Evolutionary conservation across 1,140 invertebrate species (phyloP), one percentile per base, ranked within the genome.

Genomic region (Temnothorax curvispinosus): DNA sequence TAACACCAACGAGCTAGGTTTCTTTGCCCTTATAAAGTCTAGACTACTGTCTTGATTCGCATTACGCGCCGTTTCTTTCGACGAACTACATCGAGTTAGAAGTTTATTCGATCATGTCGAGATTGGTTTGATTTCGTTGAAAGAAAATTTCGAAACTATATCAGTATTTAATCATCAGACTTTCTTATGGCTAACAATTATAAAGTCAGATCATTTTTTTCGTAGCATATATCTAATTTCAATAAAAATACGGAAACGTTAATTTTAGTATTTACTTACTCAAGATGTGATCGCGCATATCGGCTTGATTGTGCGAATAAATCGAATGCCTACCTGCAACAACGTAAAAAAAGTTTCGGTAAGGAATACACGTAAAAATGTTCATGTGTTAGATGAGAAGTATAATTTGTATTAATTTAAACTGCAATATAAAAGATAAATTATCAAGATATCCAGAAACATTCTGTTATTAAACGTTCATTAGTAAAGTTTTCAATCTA

Each of bases 281-380:
- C 69, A 75, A 58, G 13, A 32, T 18, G 69, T 35, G 13, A 50
- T 3, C 7, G 15, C 8, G 21, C 21, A 82, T 74, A 60, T 7
- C 32, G 13, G 18, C 21, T 35, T 54, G 13, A 38, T 15, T 60
- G 27, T 56, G 21, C 38, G 9, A 47, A 38, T 64, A 56, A 81
- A 9, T 54, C 3, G 18, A 41, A 41, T 58, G 41, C 94, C 94
- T 94, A 95, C 94, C 93, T 95, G 93, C 54, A 94, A 94, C 94
- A 94, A 62, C 86, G 88, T 81, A 89, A 76, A 89, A 90, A 82
- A 15, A 44, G 15, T 1, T 52, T 47, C 35, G 21, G 1, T 47
- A 38, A 60, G 8, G 60, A 47, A 60, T 38, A 8, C 7, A n/a
- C 21, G 3, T 56, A 21, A 71, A 58, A 82, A 13, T 50, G 27